Percentiles rank a stretch among this genome's conserved stretches.
These are phyloP conservation scores for Sceliomorpha sp. DNA, from an alignment of 2,888 invertebrate genomes.

Conservation along the genomic window DNA sequence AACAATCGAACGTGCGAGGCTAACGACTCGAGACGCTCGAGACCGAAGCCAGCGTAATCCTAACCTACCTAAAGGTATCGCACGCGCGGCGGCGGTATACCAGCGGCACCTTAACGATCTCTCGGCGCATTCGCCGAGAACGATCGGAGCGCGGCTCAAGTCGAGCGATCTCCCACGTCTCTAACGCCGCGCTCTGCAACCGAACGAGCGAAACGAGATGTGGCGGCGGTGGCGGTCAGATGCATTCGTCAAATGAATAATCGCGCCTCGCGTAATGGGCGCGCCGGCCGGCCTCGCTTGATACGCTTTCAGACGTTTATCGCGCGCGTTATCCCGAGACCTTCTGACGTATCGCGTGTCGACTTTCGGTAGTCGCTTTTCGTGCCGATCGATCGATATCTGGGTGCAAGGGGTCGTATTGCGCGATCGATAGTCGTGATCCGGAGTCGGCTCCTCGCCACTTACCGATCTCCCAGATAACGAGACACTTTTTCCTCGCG, in stretches of 20 bases:
- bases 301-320: conserved; percentile 45
- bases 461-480: conserved; percentile 42
- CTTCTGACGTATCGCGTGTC: conserved; percentile 52
- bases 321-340: conserved; percentile 44
- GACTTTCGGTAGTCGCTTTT: conserved; percentile 54
- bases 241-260: conserved; percentile 45
- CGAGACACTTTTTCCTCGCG: conserved; percentile 32
- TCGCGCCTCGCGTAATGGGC: conserved; percentile 43
- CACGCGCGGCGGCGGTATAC: no score
- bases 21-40: no score
- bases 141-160: no score
- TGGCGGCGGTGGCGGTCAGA: background rate
- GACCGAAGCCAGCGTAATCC: no score
- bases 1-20: no score
- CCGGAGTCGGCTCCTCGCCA: conserved; percentile 42
- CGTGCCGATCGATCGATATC: conserved; percentile 54
- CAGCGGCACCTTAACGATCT: no score
- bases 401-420: conserved; percentile 51
- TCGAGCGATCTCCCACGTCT: no score
- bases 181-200: no score
- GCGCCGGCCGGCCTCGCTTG: conserved; percentile 6
- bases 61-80: no score
- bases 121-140: no score
- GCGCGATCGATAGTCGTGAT: conserved; percentile 56
- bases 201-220: conserved; percentile 2